Base-by-base conservation (phyloP, 1,140 invertebrate genomes). In the Protaetia brevitarsis region DNA sequence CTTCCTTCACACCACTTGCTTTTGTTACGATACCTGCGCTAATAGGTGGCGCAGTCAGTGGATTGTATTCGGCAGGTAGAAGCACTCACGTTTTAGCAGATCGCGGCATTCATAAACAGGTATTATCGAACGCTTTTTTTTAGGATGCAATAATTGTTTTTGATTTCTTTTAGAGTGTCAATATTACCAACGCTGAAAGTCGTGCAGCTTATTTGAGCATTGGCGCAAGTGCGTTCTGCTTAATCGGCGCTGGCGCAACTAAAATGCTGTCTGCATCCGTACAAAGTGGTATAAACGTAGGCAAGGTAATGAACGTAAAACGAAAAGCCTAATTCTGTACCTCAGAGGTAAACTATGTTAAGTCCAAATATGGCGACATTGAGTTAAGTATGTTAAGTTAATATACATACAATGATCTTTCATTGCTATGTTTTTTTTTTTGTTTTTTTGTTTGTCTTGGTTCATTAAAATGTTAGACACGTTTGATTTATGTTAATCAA, bases 151-250 rank as follows among this genome's bases (percentile, higher is more conserved):
- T 29, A 30, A 23, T 19, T 61, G 5, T 21, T 8, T 8, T 1
- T 11, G 19, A 6, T 45, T 41, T 64, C 62, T 70, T 73, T 30
- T 62, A 80, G 76, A 73, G 67, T 58, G 63, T 79, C 41, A 74
- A 72, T 72, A 69, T 79, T 57, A 58, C 26, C 0, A 73, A 78
- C 66, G 34, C 73, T 10, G 77, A 79, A 72, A 75, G 77, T 16
- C 68, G 79, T 45, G 73, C 69, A 6, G 77, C 76, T 23, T 79
- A 77, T 71, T 41, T 80, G 4, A 79, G 78, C 58, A 75, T 79
- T 41, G 70, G 71, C 1, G 77, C 76, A 23, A 75, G 77, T 29
- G 36, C 73, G 10, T 59, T 74, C 5, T 75, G 78, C 23, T 72
- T 80, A 66, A 68, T 70, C n/a, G 74, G 76, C 19, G 73, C 72